A percentile compares a stretch with the other conserved stretches of the same genome.
phyloP scores from a whole-genome alignment of 2,113 vertebrate species.

The Limnothrissa miodon region DNA sequence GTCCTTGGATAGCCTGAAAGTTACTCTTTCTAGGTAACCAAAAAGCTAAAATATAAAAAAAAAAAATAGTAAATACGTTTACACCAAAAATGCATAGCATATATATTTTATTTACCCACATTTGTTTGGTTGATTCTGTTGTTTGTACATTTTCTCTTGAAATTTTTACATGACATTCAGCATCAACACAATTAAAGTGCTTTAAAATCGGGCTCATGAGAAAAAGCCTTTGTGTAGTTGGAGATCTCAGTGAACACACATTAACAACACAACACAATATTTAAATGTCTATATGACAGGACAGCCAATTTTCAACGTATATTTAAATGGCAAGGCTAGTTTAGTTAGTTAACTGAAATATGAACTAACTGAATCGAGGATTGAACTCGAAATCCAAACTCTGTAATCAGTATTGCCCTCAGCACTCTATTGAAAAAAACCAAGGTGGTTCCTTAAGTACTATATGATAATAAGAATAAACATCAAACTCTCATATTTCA shows the following conservation, averaged over 20 bases:
- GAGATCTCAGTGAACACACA: background rate
- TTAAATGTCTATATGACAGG: background rate
- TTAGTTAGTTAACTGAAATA: background rate
- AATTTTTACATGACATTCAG: conserved; percentile 61
- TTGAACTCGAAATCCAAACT: background rate
- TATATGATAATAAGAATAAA: conserved; percentile 32
- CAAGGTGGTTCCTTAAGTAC: conserved; percentile 1
- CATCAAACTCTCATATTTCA: conserved; percentile 33
- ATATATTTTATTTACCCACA: conserved; percentile 61
- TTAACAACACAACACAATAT: background rate
- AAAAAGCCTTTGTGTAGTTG: background rate
- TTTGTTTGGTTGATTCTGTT: conserved; percentile 25
- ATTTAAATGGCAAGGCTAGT: background rate
- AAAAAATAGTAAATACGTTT: background rate
- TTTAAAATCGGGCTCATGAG: conserved; percentile 55
- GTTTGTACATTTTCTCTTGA: conserved; percentile 48
- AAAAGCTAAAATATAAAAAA: background rate
- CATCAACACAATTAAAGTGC: conserved; percentile 72
- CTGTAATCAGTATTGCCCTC: background rate
- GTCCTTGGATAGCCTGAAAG: background rate
- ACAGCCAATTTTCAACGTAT: background rate
- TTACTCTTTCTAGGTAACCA: background rate
- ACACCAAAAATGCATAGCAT: conserved; percentile 46
- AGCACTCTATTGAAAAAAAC: background rate
- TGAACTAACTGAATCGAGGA: background rate